Percentiles rank a stretch among this genome's conserved stretches.
These are phyloP conservation scores for Seison nebaliae DNA, from an alignment of 1,140 invertebrate species.

Conservation along the genomic window DNA sequence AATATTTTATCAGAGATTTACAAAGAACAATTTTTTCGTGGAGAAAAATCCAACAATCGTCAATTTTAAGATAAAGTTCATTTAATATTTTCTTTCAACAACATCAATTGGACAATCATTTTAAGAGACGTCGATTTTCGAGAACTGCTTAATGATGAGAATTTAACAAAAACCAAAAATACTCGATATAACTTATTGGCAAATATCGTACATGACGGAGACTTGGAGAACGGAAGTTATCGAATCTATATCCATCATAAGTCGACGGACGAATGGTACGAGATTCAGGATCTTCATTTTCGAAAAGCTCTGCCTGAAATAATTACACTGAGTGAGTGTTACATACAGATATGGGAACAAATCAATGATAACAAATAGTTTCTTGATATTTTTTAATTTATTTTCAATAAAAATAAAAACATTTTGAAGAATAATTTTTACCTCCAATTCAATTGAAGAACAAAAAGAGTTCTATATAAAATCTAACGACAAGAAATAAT, in stretches of 20 bases:
- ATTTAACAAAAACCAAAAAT: constrained; percentile 24
- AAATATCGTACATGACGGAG: constrained; percentile 92
- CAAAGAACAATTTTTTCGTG: constrained; percentile 89
- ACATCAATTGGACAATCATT: not conserved
- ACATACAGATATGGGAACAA: constrained; percentile 49
- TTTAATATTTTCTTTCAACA: constrained; percentile 16
- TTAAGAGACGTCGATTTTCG: constrained; percentile 76
- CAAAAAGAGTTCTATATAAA: no score
- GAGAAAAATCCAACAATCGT: constrained; percentile 99
- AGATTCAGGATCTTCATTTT: constrained; percentile 94
- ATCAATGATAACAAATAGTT: no score
- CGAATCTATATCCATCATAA: constrained; percentile 79
- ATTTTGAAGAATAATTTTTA: no score
- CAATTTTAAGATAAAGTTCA: constrained; percentile 91
- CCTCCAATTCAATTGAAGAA: no score
- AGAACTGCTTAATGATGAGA: constrained; percentile 54
- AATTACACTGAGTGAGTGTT: constrained; percentile 93
- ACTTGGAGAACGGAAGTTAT: constrained; percentile 62
- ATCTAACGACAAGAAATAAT: no score
- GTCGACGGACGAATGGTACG: constrained; percentile 52
- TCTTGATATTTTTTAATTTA: not conserved
- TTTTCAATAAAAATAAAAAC: not conserved
- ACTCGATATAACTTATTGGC: constrained; percentile 82
- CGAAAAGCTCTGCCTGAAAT: constrained; percentile 91
- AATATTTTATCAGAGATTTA: constrained; percentile 46